A percentile compares a stretch with the other conserved stretches of the same genome.
These are phyloP conservation scores for Gobionotothen gibberifrons DNA, from an alignment of 2,797 vertebrate genomes.

Conservation along the genomic window DNA sequence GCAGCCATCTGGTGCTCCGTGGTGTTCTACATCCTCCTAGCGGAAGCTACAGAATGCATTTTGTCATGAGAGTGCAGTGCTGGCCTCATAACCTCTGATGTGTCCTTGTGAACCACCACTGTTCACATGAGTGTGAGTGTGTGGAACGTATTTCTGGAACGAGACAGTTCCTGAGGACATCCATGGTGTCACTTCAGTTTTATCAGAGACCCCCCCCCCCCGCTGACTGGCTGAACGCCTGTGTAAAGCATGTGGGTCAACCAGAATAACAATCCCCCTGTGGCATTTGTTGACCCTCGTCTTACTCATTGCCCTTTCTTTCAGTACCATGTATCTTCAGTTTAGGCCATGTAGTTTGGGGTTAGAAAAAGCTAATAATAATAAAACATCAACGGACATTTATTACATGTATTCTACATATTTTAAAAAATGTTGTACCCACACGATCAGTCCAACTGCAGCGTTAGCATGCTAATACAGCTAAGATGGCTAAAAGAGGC, in stretches of 20 bases:
- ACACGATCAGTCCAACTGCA: background rate
- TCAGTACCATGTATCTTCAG: constrained; percentile 4
- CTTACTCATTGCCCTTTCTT: constrained; percentile 28
- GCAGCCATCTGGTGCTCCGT: constrained; percentile 54
- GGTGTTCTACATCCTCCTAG: constrained; percentile 45
- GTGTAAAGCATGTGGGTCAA: constrained; percentile 71
- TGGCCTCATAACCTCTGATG: constrained; percentile 37
- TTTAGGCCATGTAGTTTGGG: constrained; percentile 7
- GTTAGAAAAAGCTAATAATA: background rate
- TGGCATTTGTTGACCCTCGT: constrained; percentile 67
- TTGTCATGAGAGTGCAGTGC: constrained; percentile 34
- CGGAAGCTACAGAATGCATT: constrained; percentile 33
- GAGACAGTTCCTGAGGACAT: constrained; percentile 67
- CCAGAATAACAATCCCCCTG: constrained; percentile 66
- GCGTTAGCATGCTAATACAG: background rate
- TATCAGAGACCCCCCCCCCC: constrained; percentile 61
- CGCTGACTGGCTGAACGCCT: constrained; percentile 53
- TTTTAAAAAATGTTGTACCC: too few relatives aligned
- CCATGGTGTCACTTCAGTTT: constrained; percentile 74
- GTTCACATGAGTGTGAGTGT: constrained; percentile 34
- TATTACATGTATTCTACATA: background rate
- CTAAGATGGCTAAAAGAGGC: background rate
- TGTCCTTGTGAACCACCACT: constrained; percentile 65
- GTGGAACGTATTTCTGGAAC: constrained; percentile 57
- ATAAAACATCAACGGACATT: background rate